Conservation (phyloP, 2,888 invertebrate genomes). For the Halocaridina rubra region DNA sequence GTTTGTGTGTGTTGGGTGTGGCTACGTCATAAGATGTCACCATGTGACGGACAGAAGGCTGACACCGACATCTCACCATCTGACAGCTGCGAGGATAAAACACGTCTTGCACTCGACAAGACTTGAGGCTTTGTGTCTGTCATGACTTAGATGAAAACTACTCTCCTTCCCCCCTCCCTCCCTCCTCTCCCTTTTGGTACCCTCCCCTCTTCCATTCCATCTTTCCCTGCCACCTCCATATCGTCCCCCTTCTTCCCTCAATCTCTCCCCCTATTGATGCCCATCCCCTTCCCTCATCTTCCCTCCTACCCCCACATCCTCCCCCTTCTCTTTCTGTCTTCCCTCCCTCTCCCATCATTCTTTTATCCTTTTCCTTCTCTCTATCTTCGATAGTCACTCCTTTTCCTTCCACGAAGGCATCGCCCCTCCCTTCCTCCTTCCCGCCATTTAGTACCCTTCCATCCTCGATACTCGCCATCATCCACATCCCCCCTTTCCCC, state of each 20-base stretch:
- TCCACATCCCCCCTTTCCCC: too few species aligned
- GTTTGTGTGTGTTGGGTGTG: conserved; percentile 4
- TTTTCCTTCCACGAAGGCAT: too few species aligned
- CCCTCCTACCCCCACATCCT: too few species aligned
- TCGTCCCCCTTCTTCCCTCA: background rate
- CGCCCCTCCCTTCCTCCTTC: too few species aligned
- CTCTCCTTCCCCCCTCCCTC: background rate
- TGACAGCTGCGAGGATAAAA: conserved; percentile 57
- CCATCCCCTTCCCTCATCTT: too few species aligned
- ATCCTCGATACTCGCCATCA: too few species aligned
- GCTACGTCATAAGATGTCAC: conserved; percentile 51
- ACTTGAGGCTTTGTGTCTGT: conserved; percentile 44
- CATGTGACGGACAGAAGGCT: conserved; percentile 55
- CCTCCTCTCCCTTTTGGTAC: background rate
- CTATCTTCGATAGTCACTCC: too few species aligned
- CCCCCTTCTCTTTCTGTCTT: too few species aligned
- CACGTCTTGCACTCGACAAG: conserved; percentile 42
- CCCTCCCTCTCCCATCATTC: too few species aligned
- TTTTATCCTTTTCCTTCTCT: too few species aligned
- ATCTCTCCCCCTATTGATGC: too few species aligned
- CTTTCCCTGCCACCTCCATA: background rate
- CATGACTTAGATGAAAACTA: conserved; percentile 9
- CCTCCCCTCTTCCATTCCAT: background rate
- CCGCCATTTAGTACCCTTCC: too few species aligned
- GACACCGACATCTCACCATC: conserved; percentile 52